Conservation (phyloP, 2,888 invertebrate genomes). For the Phymatocera aterrima region DNA sequence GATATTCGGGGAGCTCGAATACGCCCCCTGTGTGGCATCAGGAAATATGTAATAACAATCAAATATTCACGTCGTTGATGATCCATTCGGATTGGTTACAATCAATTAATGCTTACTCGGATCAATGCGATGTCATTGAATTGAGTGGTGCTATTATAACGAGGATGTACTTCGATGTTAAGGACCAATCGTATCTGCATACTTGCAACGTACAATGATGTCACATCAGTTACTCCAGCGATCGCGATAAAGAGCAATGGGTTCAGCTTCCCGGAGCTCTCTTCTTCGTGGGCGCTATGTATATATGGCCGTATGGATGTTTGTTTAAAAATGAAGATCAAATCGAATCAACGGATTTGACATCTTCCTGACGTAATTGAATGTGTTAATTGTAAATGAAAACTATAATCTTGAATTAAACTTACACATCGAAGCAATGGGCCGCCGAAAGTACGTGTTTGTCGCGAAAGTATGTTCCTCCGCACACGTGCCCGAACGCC, state of each 20-base stretch:
- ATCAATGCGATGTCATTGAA: conserved; percentile 15
- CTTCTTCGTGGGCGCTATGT: too few species aligned
- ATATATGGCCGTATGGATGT: background rate
- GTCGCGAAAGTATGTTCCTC: conserved; percentile 4
- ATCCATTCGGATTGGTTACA: background rate
- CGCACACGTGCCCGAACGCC: background rate
- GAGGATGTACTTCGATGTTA: background rate
- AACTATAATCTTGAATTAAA: background rate
- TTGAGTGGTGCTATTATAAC: background rate
- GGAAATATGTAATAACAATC: background rate
- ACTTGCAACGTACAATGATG: background rate
- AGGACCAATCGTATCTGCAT: background rate
- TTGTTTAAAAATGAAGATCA: background rate
- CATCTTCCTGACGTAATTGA: background rate
- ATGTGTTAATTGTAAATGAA: too few species aligned
- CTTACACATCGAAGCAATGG: conserved; percentile 9
- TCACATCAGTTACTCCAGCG: conserved; percentile 9
- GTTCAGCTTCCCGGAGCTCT: background rate
- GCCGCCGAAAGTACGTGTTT: conserved; percentile 2
- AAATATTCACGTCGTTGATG: too few species aligned
- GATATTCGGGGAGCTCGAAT: background rate
- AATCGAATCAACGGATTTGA: background rate
- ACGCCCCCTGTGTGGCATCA: too few species aligned
- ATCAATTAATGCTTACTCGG: conserved; percentile 16
- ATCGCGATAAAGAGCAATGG: background rate